These are phyloP conservation scores for Vanessa atalanta DNA, from an alignment of 1,140 invertebrate genomes.

Conservation along the genomic window DNA sequence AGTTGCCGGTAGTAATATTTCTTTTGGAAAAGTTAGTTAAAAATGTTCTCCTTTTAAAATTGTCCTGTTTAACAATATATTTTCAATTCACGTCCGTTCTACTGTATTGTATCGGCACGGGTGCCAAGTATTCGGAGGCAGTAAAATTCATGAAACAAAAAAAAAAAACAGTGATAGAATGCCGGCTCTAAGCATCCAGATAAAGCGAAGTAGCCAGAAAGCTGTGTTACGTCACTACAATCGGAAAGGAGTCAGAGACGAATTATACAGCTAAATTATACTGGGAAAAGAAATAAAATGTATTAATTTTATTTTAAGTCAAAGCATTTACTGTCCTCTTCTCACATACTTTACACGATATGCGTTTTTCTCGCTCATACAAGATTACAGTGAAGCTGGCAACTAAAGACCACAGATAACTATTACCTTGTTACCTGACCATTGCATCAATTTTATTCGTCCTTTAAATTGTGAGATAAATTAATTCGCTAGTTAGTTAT, in stretches of 20 bases:
- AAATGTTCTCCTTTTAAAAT: neutral
- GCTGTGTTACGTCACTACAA: constrained; percentile 25
- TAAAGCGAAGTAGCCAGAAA: constrained; percentile 23
- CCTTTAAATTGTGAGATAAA: too few relatives aligned
- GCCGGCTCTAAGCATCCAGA: constrained; percentile 27
- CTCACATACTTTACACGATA: too few relatives aligned
- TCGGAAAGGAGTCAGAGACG: constrained; percentile 1
- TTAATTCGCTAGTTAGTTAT: too few relatives aligned
- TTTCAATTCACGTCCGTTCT: constrained; percentile 33
- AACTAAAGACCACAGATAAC: too few relatives aligned
- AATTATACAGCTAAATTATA: neutral
- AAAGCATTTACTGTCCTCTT: too few relatives aligned
- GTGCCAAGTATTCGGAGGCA: constrained; percentile 33
- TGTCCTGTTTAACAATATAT: constrained; percentile 26
- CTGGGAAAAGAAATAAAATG: neutral
- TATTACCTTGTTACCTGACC: too few relatives aligned
- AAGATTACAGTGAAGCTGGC: too few relatives aligned
- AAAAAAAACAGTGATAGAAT: constrained; percentile 33
- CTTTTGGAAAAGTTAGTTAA: neutral
- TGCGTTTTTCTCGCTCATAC: too few relatives aligned
- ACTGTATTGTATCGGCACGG: constrained; percentile 24
- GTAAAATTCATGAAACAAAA: constrained; percentile 36
- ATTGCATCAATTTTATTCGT: too few relatives aligned
- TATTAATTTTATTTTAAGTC: too few relatives aligned
- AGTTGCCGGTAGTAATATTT: neutral